phyloP scores from a whole-genome alignment of 2,797 vertebrate species.

The Salmo trutta region DNA sequence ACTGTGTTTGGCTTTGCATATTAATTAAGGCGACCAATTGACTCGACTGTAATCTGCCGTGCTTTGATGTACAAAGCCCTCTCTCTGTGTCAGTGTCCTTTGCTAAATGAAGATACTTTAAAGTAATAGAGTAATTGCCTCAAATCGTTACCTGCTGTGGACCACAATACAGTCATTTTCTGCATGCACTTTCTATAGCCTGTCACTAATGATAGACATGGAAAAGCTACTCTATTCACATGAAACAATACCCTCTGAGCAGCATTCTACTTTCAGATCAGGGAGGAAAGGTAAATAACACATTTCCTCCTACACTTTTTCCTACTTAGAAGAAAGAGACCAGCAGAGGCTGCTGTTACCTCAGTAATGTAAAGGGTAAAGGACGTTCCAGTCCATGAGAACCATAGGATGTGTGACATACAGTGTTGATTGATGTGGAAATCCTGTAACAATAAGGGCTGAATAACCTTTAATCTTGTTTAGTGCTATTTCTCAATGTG shows the following conservation, averaged over 20 bases:
- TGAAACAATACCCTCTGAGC: neutral
- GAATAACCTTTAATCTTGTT: neutral
- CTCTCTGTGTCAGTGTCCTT: slow-evolving; percentile 14
- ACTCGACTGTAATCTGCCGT: slow-evolving; percentile 44
- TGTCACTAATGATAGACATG: neutral
- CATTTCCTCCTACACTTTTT: neutral
- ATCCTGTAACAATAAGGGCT: neutral
- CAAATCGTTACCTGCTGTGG: slow-evolving; percentile 8
- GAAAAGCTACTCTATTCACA: neutral
- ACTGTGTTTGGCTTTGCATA: slow-evolving; percentile 50
- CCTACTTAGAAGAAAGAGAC: slow-evolving; percentile 1
- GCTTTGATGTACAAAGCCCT: slow-evolving; percentile 34
- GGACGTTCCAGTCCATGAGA: too few relatives aligned
- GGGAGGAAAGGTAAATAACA: neutral
- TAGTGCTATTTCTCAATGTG: neutral
- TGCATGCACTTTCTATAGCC: neutral
- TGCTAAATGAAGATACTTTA: slow-evolving; percentile 14
- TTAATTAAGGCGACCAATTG: slow-evolving; percentile 48
- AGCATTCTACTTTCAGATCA: too few relatives aligned
- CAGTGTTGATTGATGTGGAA: neutral
- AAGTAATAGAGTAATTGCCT: slow-evolving; percentile 3
- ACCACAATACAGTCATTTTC: neutral
- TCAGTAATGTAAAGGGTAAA: slow-evolving; percentile 17
- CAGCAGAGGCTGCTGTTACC: slow-evolving; percentile 61
- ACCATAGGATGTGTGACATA: neutral